Conservation (phyloP, 2,888 invertebrate species). For the Epinotia bilunana region DNA sequence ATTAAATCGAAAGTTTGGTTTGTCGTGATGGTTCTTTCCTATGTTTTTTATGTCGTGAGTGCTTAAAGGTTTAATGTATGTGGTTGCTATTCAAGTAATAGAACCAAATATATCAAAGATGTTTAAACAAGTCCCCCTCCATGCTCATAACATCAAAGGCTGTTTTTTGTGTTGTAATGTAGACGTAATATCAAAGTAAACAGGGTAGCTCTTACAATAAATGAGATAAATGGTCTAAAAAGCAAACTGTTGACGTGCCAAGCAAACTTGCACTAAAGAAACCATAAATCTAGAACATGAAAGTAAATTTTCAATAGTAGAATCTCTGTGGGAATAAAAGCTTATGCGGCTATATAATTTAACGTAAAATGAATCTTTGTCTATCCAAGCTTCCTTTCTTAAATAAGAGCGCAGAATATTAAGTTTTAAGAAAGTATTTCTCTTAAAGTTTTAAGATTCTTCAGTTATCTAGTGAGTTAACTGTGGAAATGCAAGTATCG, state of each 20-base stretch:
- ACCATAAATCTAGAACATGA: constrained; percentile 18
- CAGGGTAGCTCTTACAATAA: neutral
- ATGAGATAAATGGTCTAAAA: neutral
- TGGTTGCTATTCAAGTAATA: neutral
- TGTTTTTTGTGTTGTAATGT: neutral
- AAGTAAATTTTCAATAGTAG: constrained; percentile 25
- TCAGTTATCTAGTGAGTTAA: constrained; percentile 25
- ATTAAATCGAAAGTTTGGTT: no score
- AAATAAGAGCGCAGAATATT: constrained; percentile 19
- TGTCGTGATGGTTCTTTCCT: no score
- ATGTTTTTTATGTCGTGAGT: no score
- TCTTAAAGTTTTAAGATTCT: constrained; percentile 27
- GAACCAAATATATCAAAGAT: neutral
- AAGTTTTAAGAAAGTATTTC: constrained; percentile 29
- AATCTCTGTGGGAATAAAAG: neutral
- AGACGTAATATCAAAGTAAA: neutral
- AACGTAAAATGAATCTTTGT: neutral
- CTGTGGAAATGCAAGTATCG: constrained; percentile 14
- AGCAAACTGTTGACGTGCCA: constrained; percentile 14
- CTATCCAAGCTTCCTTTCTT: neutral
- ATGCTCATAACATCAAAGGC: neutral
- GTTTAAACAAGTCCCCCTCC: neutral
- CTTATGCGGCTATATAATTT: neutral
- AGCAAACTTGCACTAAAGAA: constrained; percentile 17
- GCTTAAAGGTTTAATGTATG: no score